Base-by-base conservation (phyloP, 35 echinoderm and acorn worm species). In the Chiridota heheva region DNA sequence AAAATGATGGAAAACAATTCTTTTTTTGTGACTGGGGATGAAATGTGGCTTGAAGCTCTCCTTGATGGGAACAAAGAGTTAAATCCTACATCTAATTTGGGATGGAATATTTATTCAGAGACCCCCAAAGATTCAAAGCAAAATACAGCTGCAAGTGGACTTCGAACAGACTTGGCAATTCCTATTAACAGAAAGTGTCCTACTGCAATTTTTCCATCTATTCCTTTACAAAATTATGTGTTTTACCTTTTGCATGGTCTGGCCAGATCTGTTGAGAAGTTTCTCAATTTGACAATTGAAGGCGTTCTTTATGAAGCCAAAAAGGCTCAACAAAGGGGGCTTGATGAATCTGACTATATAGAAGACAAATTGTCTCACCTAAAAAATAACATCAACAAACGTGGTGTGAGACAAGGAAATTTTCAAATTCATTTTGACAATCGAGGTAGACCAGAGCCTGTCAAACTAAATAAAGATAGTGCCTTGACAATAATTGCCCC, bases 391-490 rank as follows among this genome's bases (percentile, higher is more conserved):
- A 78, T 78, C 4, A 58, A 53, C 7, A 31, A 36, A 6, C 29
- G 48, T 20, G 75, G 75, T 59, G 75, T 78, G 1, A 53, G 51
- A 18, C 75, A 78, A 15, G 75, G 75, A 6, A 47, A 47, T 24
- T 78, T 78, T 60, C 47, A 26, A 6, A 58, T 60, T 58, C 47
- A 35, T 28, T 78, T 78, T 2, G 55, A 78, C 61, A 33, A 38
- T 18, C 40, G 33, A 2, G 75, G 75, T 78, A 24, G 33, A 38
- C 7, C 61, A 38, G 27, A 60, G 51, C 75, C 48, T 38, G 40
- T 60, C 29, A 78, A 53, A 12, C 55, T 78, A 5, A 78, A 78
- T 60, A 40, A 53, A 32, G 75, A 78, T 37, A 49, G 61, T 78
- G 75, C 75, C 33, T n/a, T 58, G 34, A 58, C 28, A 36, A 78